These are phyloP conservation scores for Opisthocomus hoazin DNA, from an alignment of 2,113 vertebrate species.

Conservation along the genomic window DNA sequence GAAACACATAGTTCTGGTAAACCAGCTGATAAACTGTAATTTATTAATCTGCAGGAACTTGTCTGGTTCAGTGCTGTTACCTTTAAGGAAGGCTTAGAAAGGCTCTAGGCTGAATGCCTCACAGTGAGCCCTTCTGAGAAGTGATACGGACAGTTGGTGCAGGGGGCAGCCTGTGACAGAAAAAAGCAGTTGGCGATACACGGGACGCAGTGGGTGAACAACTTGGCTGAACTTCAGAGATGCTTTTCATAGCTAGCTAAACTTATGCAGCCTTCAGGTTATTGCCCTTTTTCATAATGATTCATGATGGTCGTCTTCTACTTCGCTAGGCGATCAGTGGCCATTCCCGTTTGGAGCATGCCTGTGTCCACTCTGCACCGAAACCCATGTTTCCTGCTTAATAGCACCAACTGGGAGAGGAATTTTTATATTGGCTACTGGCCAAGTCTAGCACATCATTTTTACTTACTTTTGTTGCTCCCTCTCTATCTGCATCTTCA, in stretches of 20 bases:
- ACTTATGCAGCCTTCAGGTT: neutral
- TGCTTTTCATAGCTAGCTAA: neutral
- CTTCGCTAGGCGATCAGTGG: neutral
- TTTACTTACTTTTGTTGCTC: neutral
- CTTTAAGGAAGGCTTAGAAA: neutral
- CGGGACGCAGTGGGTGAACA: neutral
- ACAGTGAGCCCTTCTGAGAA: neutral
- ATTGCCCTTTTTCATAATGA: neutral
- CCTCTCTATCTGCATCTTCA: slow-evolving; percentile 14
- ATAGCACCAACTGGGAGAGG: neutral
- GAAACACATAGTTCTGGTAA: neutral
- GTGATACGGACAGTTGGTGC: neutral
- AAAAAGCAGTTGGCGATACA: neutral
- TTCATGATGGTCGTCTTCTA: slow-evolving; percentile 25
- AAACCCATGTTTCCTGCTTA: neutral
- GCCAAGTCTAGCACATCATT: slow-evolving; percentile 5
- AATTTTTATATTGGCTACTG: slow-evolving; percentile 32
- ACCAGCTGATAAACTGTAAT: neutral
- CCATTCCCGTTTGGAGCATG: neutral
- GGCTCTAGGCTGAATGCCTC: neutral
- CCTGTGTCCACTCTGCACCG: neutral
- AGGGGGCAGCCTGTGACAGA: neutral
- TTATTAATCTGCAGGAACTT: neutral
- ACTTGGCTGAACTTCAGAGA: neutral
- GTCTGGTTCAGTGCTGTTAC: neutral